These are phyloP conservation scores for Eubasilissa regina DNA, from an alignment of 1,140 invertebrate genomes.

Conservation along the genomic window DNA sequence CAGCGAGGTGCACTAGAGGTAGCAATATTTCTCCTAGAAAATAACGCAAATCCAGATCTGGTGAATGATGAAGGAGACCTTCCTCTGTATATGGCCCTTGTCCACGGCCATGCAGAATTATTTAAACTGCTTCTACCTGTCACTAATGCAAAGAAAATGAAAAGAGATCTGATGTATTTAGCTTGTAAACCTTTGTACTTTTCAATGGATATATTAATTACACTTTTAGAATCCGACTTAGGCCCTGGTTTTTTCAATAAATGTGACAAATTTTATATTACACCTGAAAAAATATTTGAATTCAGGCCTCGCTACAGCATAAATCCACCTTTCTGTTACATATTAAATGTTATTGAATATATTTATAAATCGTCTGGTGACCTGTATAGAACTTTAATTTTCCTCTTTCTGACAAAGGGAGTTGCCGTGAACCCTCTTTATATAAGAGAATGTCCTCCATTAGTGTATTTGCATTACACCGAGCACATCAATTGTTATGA, in stretches of 20 bases:
- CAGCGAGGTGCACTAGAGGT: slow-evolving; percentile 63
- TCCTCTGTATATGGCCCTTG: slow-evolving; percentile 65
- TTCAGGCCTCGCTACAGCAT: slow-evolving; percentile 62
- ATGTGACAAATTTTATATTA: slow-evolving; percentile 64
- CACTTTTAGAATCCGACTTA: slow-evolving; percentile 65
- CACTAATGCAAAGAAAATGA: slow-evolving; percentile 63
- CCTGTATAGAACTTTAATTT: slow-evolving; percentile 66
- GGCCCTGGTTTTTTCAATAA: slow-evolving; percentile 68
- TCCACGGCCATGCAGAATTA: slow-evolving; percentile 61
- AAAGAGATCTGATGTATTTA: slow-evolving; percentile 65
- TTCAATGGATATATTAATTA: slow-evolving; percentile 66
- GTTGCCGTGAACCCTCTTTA: slow-evolving; percentile 65
- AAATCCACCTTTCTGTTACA: slow-evolving; percentile 67
- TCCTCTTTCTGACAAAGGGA: slow-evolving; percentile 67
- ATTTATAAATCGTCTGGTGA: slow-evolving; percentile 66
- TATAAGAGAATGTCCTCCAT: slow-evolving; percentile 67
- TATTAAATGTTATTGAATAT: slow-evolving; percentile 69
- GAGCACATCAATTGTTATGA: slow-evolving; percentile 62
- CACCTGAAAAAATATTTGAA: slow-evolving; percentile 64
- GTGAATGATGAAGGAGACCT: slow-evolving; percentile 63
- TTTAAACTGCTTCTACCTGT: slow-evolving; percentile 66
- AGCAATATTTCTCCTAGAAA: slow-evolving; percentile 65
- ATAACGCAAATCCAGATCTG: slow-evolving; percentile 66
- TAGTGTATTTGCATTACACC: slow-evolving; percentile 68
- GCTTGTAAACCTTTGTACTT: slow-evolving; percentile 70